Evolutionary conservation across 2,797 vertebrate genomes (phyloP).

Genomic region (Phrynocephalus forsythii): DNA sequence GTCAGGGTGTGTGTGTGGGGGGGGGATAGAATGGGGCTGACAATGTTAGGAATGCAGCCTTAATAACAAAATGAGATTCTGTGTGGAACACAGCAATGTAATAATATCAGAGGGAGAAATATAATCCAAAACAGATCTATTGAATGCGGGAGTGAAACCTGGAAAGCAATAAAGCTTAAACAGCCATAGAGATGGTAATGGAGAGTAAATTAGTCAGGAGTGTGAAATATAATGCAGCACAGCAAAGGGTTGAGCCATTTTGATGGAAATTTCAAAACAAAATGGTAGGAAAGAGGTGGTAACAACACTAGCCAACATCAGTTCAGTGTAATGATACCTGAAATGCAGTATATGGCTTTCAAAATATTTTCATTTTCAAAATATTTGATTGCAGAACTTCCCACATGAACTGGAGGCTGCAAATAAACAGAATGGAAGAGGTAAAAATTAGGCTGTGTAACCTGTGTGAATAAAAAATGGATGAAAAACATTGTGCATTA

Average conservation of each 20-base stretch:
- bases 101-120: slow-evolving; percentile 28
- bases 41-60: slow-evolving; percentile 35
- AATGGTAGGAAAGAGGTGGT: slow-evolving; percentile 34
- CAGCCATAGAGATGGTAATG: slow-evolving; percentile 54
- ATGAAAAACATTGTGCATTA: neutral
- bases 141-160: slow-evolving; percentile 45
- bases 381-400: neutral
- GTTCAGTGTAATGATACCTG: slow-evolving; percentile 22
- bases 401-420: slow-evolving; percentile 27
- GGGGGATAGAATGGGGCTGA: slow-evolving; percentile 27
- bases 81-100: slow-evolving; percentile 43
- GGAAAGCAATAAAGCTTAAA: slow-evolving; percentile 59
- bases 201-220: slow-evolving; percentile 64
- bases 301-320: slow-evolving; percentile 51
- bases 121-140: slow-evolving; percentile 36
- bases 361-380: slow-evolving; percentile 46
- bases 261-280: slow-evolving; percentile 52
- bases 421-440: neutral
- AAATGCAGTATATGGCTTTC: slow-evolving; percentile 13
- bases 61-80: slow-evolving; percentile 49
- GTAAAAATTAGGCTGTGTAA: neutral
- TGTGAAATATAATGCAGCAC: slow-evolving; percentile 36
- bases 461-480: slow-evolving; percentile 10
- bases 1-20: neutral
- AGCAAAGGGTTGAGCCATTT: slow-evolving; percentile 47